These are phyloP conservation scores for Rousettus leschenaultii DNA, from an alignment of 2,113 vertebrate genomes.

Conservation along the genomic window DNA sequence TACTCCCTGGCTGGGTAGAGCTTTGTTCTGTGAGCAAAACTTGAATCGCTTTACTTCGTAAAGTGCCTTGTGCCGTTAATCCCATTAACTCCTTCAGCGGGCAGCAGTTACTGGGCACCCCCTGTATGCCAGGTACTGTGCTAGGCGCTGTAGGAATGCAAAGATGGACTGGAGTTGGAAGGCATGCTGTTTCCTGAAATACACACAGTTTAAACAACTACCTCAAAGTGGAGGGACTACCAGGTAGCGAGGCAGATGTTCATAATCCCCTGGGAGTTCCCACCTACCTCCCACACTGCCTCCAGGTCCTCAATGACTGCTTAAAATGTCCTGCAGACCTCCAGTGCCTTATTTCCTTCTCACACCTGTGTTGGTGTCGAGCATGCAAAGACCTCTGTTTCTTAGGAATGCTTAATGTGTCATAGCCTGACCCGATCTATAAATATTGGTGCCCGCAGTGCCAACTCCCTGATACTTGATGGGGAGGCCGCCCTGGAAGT, in stretches of 20 bases:
- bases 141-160: neutral
- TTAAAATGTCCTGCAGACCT: neutral
- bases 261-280: neutral
- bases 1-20: neutral
- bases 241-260: too few species aligned
- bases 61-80: neutral
- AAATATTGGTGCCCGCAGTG: conserved; percentile 62
- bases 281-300: neutral
- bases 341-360: neutral
- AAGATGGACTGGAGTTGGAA: neutral
- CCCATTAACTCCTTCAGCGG: neutral
- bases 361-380: neutral
- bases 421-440: conserved; percentile 53
- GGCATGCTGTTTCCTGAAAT: neutral
- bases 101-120: neutral
- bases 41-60: neutral
- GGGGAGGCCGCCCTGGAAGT: conserved; percentile 20
- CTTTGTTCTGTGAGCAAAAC: neutral
- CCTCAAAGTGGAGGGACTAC: neutral
- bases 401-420: conserved; percentile 31
- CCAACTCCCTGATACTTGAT: conserved; percentile 17
- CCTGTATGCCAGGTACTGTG: neutral
- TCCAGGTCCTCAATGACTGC: neutral
- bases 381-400: conserved; percentile 14
- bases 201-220: neutral